These are phyloP conservation scores for Bombus polaris DNA, from an alignment of 1,140 invertebrate genomes.

Conservation along the genomic window DNA sequence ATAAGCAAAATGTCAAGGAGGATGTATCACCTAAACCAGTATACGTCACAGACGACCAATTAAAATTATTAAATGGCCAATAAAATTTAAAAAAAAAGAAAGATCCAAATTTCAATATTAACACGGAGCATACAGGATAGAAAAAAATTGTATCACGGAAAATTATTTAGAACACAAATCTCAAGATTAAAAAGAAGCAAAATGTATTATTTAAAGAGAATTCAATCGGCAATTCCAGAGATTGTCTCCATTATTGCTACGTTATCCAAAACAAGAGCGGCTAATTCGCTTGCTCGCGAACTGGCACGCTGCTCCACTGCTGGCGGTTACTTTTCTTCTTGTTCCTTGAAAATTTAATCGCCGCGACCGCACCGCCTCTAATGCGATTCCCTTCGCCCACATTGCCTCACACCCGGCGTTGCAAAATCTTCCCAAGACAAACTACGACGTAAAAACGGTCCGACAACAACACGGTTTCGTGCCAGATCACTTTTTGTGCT, in stretches of 20 bases:
- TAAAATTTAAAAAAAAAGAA: neutral
- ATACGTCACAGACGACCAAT: neutral
- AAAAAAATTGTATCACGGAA: no score
- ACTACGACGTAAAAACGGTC: constrained; percentile 8
- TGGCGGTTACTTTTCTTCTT: constrained; percentile 45
- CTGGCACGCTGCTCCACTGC: neutral
- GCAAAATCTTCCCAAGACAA: constrained; percentile 17
- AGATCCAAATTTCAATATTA: no score
- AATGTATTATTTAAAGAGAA: neutral
- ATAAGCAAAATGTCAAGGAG: neutral
- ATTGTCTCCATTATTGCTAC: constrained; percentile 30
- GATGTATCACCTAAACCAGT: no score
- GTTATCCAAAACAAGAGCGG: constrained; percentile 54
- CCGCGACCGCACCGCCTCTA: constrained; percentile 72
- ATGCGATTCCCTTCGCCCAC: constrained; percentile 65
- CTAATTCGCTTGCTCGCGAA: constrained; percentile 73
- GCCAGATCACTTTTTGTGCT: neutral
- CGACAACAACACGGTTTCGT: neutral
- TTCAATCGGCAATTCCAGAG: constrained; percentile 40
- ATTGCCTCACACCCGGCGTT: neutral
- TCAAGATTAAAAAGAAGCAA: no score
- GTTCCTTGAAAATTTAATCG: constrained; percentile 73
- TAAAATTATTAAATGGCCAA: neutral
- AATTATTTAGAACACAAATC: no score
- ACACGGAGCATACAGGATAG: no score